Conservation (phyloP, 2,888 invertebrate genomes). For the Drosophila tripunctata region DNA sequence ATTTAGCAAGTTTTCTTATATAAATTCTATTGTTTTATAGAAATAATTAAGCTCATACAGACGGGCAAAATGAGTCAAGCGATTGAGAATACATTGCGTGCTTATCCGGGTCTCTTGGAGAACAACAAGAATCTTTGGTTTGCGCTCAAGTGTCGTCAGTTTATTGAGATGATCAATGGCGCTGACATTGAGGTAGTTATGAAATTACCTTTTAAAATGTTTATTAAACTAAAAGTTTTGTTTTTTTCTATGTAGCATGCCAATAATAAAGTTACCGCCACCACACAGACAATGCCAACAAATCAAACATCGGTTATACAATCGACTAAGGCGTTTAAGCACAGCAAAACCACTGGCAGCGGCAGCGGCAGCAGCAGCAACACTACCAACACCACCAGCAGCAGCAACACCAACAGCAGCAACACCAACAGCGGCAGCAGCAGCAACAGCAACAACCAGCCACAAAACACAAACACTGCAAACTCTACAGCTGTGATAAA, state of each 20-base stretch:
- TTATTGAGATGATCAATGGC: constrained; percentile 99
- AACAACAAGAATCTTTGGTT: constrained; percentile 95
- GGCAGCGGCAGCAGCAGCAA: constrained; percentile 40
- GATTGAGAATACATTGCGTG: constrained; percentile 93
- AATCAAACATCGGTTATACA: constrained; percentile 92
- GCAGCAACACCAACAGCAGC: constrained; percentile 53
- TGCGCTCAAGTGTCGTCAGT: constrained; percentile 98
- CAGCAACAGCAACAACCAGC: constrained; percentile 59
- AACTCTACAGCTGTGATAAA: constrained; percentile 81
- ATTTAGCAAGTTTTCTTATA: background rate
- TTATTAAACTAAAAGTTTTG: background rate
- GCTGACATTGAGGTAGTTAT: constrained; percentile 88
- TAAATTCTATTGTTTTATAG: constrained; percentile 85
- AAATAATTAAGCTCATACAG: constrained; percentile 95
- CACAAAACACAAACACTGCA: constrained; percentile 67
- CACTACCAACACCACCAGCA: constrained; percentile 30
- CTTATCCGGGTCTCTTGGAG: constrained; percentile 97
- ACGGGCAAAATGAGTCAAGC: constrained; percentile 98
- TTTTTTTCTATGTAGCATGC: constrained; percentile 44
- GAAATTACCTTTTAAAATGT: background rate
- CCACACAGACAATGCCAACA: constrained; percentile 83
- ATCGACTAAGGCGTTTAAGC: constrained; percentile 87
- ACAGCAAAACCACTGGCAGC: constrained; percentile 71
- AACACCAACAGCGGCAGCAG: constrained; percentile 10
- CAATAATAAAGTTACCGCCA: constrained; percentile 72